Base-by-base conservation (phyloP, 2,888 invertebrate species). In the Masnerella sp. region DNA sequence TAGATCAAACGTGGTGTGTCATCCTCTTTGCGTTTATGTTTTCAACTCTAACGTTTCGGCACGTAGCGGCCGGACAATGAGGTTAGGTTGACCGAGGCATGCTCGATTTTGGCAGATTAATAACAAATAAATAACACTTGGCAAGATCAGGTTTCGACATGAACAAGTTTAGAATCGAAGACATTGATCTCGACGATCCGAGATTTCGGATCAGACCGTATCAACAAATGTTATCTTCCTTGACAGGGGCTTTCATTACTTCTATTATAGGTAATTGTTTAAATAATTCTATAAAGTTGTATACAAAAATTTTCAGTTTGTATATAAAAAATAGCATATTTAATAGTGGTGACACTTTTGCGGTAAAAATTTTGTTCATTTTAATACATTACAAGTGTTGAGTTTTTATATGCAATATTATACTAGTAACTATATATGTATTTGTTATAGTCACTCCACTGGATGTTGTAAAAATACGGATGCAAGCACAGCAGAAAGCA, bases 381-480 rank as follows among this genome's bases (percentile, higher is more conserved):
- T 7, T 2, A 2, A 22, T n/a, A n/a, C 1, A 17, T 22, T 2
- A 22, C 5, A 40, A 17, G 9, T 17, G 42, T 12, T 5, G 8
- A 11, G 8, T 25, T 56, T 18, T 34, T 34, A 12, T 49, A 20
- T 30, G 11, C 5, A 25, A 14, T 59, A 40, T 61, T 18, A n/a
- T 40, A 17, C 2, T 42, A 20, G 12, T n/a, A 42, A n/a, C 5
- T 32, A 54, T 18, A 34, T 75, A 61, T n/a, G n/a, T n/a, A n/a
- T 72, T 71, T 72, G 79, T 91, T 90, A 28, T 88, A 97, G 98
- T 99, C 89, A 99, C 99, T 0, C 99, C 99, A 0, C 89, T 99
- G 78, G 99, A 99, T 90, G 99, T 99, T n/a, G 95, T 99, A 0
- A 99, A 99, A 90, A 97, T 98, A 74, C 91, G 99, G 47, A 90